phyloP scores from a whole-genome alignment of 2,888 invertebrate genomes.

The Stegana nigrithorax region DNA sequence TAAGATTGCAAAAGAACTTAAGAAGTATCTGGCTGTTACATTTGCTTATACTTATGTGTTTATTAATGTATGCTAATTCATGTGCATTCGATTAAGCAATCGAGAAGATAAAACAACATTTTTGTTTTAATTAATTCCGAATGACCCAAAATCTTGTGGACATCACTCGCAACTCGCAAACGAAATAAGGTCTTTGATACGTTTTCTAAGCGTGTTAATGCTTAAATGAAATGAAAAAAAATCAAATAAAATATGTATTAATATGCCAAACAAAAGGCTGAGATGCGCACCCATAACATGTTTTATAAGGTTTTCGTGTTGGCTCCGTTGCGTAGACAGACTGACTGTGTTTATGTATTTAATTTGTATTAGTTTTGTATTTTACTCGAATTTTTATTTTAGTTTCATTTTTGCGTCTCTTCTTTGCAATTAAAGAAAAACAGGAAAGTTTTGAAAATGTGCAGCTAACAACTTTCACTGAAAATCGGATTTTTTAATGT shows the following conservation, averaged over 20 bases:
- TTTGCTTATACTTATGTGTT: neutral
- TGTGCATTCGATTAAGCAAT: no score
- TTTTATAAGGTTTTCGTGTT: no score
- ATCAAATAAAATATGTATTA: neutral
- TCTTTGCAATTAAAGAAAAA: neutral
- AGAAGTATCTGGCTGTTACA: neutral
- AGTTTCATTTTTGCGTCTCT: no score
- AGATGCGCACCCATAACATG: neutral
- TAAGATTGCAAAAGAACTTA: neutral
- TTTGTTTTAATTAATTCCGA: neutral
- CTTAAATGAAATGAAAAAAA: neutral
- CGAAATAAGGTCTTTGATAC: no score
- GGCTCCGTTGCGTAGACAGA: no score
- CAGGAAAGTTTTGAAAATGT: neutral
- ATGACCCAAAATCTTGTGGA: constrained; percentile 1
- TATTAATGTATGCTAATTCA: constrained; percentile 32
- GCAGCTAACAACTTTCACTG: constrained; percentile 5
- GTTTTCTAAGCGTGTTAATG: no score
- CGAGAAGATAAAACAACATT: neutral
- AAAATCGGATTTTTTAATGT: neutral
- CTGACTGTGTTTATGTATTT: no score
- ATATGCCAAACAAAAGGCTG: neutral
- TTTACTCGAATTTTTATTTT: neutral
- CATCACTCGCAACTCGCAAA: no score
- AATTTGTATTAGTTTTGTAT: neutral